Evolutionary conservation across 2,113 vertebrate species (phyloP), one percentile per base, ranked within the genome.

Genomic region (Chaetodon trifascialis): DNA sequence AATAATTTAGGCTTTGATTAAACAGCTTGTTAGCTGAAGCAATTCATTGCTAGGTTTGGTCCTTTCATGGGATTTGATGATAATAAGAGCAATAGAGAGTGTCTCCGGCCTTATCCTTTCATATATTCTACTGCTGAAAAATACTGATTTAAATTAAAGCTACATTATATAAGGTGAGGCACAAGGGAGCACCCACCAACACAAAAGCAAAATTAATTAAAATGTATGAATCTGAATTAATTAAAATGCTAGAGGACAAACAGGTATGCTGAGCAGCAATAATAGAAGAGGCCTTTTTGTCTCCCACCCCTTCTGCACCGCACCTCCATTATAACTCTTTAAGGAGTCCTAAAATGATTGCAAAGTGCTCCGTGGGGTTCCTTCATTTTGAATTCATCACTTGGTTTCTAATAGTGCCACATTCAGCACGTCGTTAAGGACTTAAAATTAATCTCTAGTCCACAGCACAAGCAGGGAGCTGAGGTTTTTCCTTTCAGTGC

Each of bases 161-260:
- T n/a, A 23, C 56, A 46, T 70, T 16, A 38, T 34, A n/a, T 54
- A 49, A 47, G 56, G 64, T 63, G 42, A 55, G 6, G 25, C 65
- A 30, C 17, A 30, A 30, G 2, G 30, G 30, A 30, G 30, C n/a
- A n/a, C n/a, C 12, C 54, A 34, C 49, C 16, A 51, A 30, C 52
- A 58, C n/a, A n/a, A 5, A 64, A n/a, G 11, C 5, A 60, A 38
- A 67, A 63, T 44, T 8, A 54, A 34, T 68, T 30, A 60, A 73
- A 75, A 52, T 19, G 0, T 23, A 69, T 62, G 38, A 75, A 58
- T 86, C 23, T 63, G 59, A 76, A 64, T 56, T 3, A 56, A 76
- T 77, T 84, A 25, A 69, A 66, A 82, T 89, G 75, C 62, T 70
- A 25, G 62, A 60, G 30, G 10, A 36, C 4, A 5, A 64, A 46